A percentile compares a stretch with the other conserved stretches of the same genome.
Evolutionary conservation across 2,888 invertebrate genomes (phyloP).

Genomic region (Hartigia nigra): DNA sequence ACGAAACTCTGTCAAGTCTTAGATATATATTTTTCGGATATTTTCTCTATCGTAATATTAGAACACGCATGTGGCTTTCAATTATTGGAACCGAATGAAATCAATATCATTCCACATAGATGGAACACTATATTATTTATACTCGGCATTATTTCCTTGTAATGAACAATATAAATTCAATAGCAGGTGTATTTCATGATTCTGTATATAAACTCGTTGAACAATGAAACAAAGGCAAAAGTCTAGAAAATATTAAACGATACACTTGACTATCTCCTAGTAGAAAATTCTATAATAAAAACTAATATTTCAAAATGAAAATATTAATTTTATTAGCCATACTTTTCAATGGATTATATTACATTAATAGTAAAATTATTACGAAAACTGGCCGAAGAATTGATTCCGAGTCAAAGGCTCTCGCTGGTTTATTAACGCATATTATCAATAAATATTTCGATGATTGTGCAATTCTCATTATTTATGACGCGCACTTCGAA

Average conservation of each 20-base stretch:
- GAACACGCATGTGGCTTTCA: neutral
- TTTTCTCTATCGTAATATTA: neutral
- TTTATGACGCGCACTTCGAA: constrained; percentile 75
- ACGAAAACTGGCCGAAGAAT: neutral
- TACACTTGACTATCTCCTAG: constrained; percentile 5
- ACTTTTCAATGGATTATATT: neutral
- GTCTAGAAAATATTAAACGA: neutral
- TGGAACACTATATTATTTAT: constrained; percentile 17
- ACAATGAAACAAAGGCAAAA: constrained; percentile 21
- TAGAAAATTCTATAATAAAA: constrained; percentile 3
- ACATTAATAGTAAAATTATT: neutral
- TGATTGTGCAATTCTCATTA: constrained; percentile 75
- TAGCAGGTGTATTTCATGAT: neutral
- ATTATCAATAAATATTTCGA: constrained; percentile 72
- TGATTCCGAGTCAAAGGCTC: constrained; percentile 28
- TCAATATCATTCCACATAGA: neutral
- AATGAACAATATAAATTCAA: constrained; percentile 35
- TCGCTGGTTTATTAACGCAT: constrained; percentile 72
- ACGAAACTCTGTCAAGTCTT: too few relatives aligned
- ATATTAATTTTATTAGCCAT: neutral
- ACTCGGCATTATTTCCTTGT: constrained; percentile 22
- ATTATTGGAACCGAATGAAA: neutral
- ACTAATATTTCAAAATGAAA: neutral
- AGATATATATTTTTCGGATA: neutral
- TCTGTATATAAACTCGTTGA: constrained; percentile 17